Evolutionary conservation across 2,888 invertebrate species (phyloP).

Genomic region (Unio delphinus): DNA sequence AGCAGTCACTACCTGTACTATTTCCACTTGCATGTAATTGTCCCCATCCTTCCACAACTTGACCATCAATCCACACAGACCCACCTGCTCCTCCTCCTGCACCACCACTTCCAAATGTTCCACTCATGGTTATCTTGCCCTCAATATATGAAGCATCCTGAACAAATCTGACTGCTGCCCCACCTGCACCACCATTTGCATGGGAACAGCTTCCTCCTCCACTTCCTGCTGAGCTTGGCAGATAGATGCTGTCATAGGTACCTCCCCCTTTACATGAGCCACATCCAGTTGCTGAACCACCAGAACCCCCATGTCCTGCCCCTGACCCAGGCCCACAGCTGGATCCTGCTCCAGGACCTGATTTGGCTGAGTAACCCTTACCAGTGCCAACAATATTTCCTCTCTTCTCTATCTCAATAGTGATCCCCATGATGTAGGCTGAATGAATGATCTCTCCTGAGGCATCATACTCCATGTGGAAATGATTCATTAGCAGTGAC

Average conservation of each 20-base stretch:
- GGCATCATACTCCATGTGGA: constrained; percentile 35
- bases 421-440: constrained; percentile 23
- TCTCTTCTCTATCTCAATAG: constrained; percentile 40
- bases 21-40: constrained; percentile 39
- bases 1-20: constrained; percentile 17
- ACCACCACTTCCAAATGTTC: constrained; percentile 27
- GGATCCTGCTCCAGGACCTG: constrained; percentile 42
- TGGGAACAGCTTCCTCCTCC: constrained; percentile 47
- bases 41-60: constrained; percentile 54
- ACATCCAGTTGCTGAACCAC: constrained; percentile 36
- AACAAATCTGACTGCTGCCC: constrained; percentile 35
- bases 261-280: constrained; percentile 5
- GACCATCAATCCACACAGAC: constrained; percentile 53
- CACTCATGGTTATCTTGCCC: constrained; percentile 39
- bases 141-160: constrained; percentile 33
- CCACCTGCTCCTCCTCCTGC: constrained; percentile 58
- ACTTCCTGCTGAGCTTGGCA: constrained; percentile 47
- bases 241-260: constrained; percentile 2
- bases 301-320: constrained; percentile 47
- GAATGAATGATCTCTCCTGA: constrained; percentile 24
- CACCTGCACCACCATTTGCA: constrained; percentile 36
- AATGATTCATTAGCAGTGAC: constrained; percentile 18
- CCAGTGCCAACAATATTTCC: constrained; percentile 31
- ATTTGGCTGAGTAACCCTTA: constrained; percentile 23
- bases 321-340: constrained; percentile 38